Conservation (phyloP, 2,113 vertebrate species). For the Alouatta palliata region DNA sequence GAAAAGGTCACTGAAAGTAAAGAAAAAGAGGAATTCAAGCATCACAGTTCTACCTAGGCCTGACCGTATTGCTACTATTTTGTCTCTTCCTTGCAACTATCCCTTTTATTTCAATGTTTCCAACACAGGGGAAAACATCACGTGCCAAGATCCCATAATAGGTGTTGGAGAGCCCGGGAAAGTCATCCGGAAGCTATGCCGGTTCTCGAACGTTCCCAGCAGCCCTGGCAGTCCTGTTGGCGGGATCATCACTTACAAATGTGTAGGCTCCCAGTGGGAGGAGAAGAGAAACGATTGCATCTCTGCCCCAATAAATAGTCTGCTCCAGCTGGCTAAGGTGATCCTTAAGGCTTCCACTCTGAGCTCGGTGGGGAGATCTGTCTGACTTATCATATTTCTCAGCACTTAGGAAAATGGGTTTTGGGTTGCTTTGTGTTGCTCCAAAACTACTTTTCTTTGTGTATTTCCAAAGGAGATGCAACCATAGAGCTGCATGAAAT, state of each 20-base stretch:
- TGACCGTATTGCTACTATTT: not conserved
- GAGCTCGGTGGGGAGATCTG: not conserved
- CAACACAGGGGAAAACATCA: conserved; percentile 64
- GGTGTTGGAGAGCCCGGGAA: conserved; percentile 70
- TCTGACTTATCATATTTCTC: not conserved
- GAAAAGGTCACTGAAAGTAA: not conserved
- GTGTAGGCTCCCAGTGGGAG: conserved; percentile 65
- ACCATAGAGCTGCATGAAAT: not conserved
- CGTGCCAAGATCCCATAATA: conserved; percentile 58
- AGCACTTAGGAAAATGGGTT: not conserved
- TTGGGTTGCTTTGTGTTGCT: not conserved
- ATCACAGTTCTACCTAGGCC: not conserved
- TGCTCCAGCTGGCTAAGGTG: conserved; percentile 81
- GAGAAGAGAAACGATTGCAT: conserved; percentile 69
- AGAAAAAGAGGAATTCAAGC: not conserved
- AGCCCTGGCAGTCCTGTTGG: not conserved
- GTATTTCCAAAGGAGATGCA: not conserved
- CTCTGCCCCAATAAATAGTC: conserved; percentile 55
- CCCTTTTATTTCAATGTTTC: conserved; percentile 6
- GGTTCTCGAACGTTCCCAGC: accelerated
- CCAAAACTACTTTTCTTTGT: not conserved
- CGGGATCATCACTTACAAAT: conserved; percentile 76
- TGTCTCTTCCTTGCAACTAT: not conserved
- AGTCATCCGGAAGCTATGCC: conserved; percentile 74
- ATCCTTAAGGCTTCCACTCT: not conserved